Base-by-base conservation (phyloP, 2,797 vertebrate species). In the Acanthurus leucopareius region DNA sequence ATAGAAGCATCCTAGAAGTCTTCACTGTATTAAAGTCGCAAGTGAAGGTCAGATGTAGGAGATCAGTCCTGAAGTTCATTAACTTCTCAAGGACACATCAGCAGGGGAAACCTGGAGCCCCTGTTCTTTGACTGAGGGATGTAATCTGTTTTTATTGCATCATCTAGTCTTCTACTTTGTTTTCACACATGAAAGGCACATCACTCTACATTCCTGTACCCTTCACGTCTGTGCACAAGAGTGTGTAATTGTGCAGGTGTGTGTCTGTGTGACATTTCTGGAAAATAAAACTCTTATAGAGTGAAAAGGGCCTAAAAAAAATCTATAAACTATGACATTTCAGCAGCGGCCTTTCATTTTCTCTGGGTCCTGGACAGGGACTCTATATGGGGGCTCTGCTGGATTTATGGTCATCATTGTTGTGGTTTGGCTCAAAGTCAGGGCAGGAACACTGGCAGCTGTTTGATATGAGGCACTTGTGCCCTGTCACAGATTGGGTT, bases 301-400 rank as follows among this genome's bases (percentile, higher is more conserved):
- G 83, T 69, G 71, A 71, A 73, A 69, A 25, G 38, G 25, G 13
- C 15, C 40, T 61, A n/a, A 58, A 45, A 53, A 75, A 81, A 83
- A 82, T 89, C 83, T 60, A 89, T 90, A 82, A 81, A 79, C 84
- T 54, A 7, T 92, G 90, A 90, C 88, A 90, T 93, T 92, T 92
- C 74, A 77, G 4, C 68, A 52, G 54, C n/a, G 10, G 47, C 57
- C 25, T 70, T 78, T 82, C n/a, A 80, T 80, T 66, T 69, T 81
- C 53, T 70, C 25, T 32, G 35, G 49, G 76, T 84, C 13, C 19
- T 44, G 40, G 64, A 20, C 17, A 22, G 42, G 42, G 16, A 14
- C 20, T 79, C 49, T 47, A 22, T 57, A 32, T 28, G 60, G 71
- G 71, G 65, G 70, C 32, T 19, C 17, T 0, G 54, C 60, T 42